These are phyloP conservation scores for Origma solitaria DNA, from an alignment of 2,113 vertebrate species.

Conservation along the genomic window DNA sequence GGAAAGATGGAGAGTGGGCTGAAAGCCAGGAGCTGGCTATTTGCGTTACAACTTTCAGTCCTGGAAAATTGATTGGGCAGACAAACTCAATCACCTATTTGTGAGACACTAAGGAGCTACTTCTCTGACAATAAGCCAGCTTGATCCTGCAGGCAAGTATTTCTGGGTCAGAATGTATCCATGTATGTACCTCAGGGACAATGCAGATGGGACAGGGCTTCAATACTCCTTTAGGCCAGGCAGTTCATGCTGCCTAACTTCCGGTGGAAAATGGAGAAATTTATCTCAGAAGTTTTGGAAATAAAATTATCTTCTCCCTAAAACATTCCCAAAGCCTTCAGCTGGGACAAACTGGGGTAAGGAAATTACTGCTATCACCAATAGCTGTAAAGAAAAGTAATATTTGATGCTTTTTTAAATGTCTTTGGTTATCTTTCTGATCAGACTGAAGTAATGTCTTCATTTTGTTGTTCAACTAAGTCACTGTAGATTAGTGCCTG, in stretches of 20 bases:
- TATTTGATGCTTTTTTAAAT: not conserved
- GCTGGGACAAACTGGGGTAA: not conserved
- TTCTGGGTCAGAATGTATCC: not conserved
- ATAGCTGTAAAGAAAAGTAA: not conserved
- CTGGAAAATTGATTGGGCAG: not conserved
- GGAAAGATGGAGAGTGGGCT: not conserved
- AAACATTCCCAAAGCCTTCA: not conserved
- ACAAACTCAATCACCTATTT: not conserved
- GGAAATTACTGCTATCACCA: not conserved
- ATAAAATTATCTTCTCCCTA: not conserved
- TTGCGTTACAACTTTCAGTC: not conserved
- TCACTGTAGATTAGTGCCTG: not conserved
- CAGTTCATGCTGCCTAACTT: not conserved
- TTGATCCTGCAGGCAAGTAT: not conserved
- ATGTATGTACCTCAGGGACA: not conserved
- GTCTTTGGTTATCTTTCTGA: not conserved
- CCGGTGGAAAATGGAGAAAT: not conserved
- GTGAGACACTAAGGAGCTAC: not conserved
- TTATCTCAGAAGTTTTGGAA: not conserved
- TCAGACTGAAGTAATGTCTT: not conserved
- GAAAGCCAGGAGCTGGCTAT: not conserved
- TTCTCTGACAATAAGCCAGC: not conserved
- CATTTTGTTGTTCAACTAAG: not conserved
- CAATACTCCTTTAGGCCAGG: not conserved
- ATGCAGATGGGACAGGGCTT: not conserved